These are phyloP conservation scores for Mesopsocus fuscifrons DNA, from an alignment of 2,888 invertebrate species.

Conservation along the genomic window DNA sequence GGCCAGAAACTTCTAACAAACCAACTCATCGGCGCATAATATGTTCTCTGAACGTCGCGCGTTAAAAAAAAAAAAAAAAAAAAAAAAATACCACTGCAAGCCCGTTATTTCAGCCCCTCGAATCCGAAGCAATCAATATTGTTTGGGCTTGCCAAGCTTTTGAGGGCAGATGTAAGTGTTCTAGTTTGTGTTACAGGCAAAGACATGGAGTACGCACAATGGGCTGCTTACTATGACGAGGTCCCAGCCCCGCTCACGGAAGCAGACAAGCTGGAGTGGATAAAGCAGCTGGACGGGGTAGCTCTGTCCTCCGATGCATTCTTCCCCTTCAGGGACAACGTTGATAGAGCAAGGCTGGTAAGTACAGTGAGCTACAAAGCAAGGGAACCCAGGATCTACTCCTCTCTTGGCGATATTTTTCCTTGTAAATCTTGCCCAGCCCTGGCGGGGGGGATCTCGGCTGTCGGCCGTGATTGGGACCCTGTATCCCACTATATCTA, in stretches of 20 bases:
- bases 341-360: conserved; percentile 81
- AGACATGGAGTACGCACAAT: conserved; percentile 59
- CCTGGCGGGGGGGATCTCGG: neutral
- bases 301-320: conserved; percentile 92
- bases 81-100: no score
- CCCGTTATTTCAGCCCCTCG: no score
- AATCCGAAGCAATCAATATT: no score
- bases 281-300: conserved; percentile 49
- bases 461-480: no score
- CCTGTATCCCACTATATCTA: no score
- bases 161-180: no score
- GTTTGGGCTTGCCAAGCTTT: neutral
- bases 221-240: conserved; percentile 52
- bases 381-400: neutral
- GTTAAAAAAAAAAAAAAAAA: no score
- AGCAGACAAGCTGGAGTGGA: conserved; percentile 46
- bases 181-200: no score
- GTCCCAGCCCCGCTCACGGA: conserved; percentile 52
- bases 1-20: no score
- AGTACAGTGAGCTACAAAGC: conserved; percentile 16
- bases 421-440: no score
- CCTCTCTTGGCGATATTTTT: neutral
- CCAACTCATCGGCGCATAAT: no score
- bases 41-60: no score
- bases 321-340: conserved; percentile 95